These are phyloP conservation scores for Muraenolepis orangiensis DNA, from an alignment of 2,797 vertebrate species.

Conservation along the genomic window DNA sequence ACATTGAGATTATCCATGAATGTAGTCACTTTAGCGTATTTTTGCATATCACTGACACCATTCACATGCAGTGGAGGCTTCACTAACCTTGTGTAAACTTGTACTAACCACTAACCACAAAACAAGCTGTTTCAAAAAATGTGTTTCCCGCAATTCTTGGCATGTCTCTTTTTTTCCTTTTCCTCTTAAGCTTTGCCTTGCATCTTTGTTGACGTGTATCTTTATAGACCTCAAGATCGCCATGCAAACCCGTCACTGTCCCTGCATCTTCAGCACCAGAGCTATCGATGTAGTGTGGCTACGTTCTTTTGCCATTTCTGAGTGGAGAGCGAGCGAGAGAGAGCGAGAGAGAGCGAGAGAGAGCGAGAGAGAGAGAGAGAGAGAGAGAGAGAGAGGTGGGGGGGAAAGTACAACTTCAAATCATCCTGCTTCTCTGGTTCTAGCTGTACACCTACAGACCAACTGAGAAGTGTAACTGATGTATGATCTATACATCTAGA, in stretches of 20 bases:
- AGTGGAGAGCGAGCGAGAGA: background rate
- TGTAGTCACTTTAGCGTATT: constrained; percentile 71
- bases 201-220: constrained; percentile 64
- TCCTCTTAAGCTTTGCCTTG: constrained; percentile 54
- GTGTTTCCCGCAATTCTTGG: constrained; percentile 25
- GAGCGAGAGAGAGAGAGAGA: background rate
- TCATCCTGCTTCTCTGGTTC: background rate
- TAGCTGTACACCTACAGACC: background rate
- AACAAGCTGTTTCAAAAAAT: constrained; percentile 42
- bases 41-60: constrained; percentile 75
- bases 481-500: background rate
- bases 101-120: constrained; percentile 70
- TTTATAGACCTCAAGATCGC: constrained; percentile 62
- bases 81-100: constrained; percentile 64
- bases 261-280: constrained; percentile 13
- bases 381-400: background rate
- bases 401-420: background rate
- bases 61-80: constrained; percentile 59
- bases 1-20: constrained; percentile 69
- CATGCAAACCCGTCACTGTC: constrained; percentile 19
- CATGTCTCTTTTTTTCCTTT: constrained; percentile 38
- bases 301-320: background rate
- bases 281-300: background rate
- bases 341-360: background rate
- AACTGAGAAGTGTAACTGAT: background rate